Base-by-base conservation (phyloP, 2,797 vertebrate genomes). In the Periophthalmus magnuspinnatus region DNA sequence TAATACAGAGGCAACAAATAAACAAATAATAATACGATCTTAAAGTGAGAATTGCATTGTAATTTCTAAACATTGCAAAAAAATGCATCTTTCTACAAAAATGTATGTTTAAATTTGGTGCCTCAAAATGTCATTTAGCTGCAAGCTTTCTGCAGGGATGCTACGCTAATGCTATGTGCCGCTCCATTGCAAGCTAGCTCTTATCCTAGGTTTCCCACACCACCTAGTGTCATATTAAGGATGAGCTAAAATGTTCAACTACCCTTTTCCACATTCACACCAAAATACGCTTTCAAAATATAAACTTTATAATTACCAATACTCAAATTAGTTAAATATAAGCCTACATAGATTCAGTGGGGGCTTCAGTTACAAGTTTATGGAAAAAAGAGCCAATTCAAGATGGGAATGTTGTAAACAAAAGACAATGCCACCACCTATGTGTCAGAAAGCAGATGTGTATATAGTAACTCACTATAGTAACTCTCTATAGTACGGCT, bases 181-280 rank as follows among this genome's bases (percentile, higher is more conserved):
- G 47, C 65, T 67, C 32, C 52, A 69, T 70, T 68, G 72, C 78
- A 76, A 77, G 68, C 1, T 56, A 69, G 22, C 28, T 22, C 76
- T 83, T 81, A 79, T 86, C 82, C 77, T 78, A 73, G 81, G 76
- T 75, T 72, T 87, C 87, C 85, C 81, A 84, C 89, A 88, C 87
- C 90, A 91, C 86, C 86, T 83, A 88, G 89, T 74, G 86, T 87
- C 77, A 38, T 81, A 67, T 19, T 32, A 60, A 33, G 65, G 71
- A 79, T 65, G 36, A 81, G 77, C 78, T 88, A 81, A 83, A 77
- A 84, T 5, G 55, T 65, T 79, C 41, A 76, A 72, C 70, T 72
- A 70, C 50, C 70, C 71, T 64, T 72, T 65, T 48, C 48, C 5
- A n/a, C 68, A 76, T 33, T 22, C 65, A 22, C 9, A 60, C 38